phyloP scores from a whole-genome alignment of 2,888 invertebrate genomes.

The Drosophila dives region DNA sequence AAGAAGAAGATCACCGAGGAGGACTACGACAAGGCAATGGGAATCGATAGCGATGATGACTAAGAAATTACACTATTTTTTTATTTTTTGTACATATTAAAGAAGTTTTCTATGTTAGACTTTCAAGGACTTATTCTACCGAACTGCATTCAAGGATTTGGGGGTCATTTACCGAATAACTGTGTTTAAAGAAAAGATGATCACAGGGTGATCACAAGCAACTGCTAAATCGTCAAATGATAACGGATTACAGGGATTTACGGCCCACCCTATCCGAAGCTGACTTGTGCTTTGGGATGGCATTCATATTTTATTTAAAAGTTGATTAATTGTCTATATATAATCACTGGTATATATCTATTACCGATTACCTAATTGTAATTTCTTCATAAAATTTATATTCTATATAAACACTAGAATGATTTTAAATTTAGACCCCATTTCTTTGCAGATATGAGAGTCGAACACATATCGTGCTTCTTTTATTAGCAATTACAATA shows the following conservation, averaged over 20 bases:
- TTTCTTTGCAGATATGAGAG: background rate
- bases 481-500: slow-evolving; percentile 21
- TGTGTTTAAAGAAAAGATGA: background rate
- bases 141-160: background rate
- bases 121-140: background rate
- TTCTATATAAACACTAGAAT: background rate
- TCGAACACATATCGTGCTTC: slow-evolving; percentile 7
- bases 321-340: background rate
- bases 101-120: background rate
- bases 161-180: background rate
- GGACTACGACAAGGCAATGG: slow-evolving; percentile 88
- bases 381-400: background rate
- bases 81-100: slow-evolving; percentile 44
- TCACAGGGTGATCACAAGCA: background rate
- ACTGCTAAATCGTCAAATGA: background rate
- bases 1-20: slow-evolving; percentile 91
- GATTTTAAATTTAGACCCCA: background rate
- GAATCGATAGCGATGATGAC: slow-evolving; percentile 78
- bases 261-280: background rate
- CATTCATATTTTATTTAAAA: background rate
- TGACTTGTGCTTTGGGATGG: background rate
- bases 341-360: background rate
- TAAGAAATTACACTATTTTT: slow-evolving; percentile 17
- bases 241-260: background rate
- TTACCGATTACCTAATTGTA: background rate